Conservation (phyloP, 2,113 vertebrate genomes). For the Echinops telfairi region DNA sequence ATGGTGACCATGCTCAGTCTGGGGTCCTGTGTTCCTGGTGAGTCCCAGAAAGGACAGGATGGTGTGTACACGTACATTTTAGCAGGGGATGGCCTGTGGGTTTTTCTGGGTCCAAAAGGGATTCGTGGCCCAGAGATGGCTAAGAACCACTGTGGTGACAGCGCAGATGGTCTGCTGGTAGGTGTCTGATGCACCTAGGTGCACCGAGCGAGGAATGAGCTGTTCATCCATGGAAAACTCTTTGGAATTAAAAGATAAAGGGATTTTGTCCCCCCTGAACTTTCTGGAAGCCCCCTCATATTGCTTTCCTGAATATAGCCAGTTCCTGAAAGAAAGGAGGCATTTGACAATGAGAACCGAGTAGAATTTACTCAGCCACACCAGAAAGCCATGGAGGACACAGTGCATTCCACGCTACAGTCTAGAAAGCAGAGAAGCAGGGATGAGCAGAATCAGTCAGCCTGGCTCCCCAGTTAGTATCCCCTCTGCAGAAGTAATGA, state of each 20-base stretch:
- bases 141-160: neutral
- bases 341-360: neutral
- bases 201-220: neutral
- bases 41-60: neutral
- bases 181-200: neutral
- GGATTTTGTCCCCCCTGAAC: too few species aligned
- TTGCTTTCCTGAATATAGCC: neutral
- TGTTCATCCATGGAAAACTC: neutral
- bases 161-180: neutral
- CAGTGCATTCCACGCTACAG: neutral
- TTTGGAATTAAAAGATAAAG: too few species aligned
- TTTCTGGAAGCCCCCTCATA: too few species aligned
- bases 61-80: too few species aligned
- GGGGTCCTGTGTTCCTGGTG: neutral
- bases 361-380: constrained; percentile 10
- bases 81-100: neutral
- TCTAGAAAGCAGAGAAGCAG: constrained; percentile 21
- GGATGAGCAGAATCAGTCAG: constrained; percentile 41
- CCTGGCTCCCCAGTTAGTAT: constrained; percentile 10
- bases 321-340: neutral
- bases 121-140: neutral
- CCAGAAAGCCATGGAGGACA: neutral
- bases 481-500: neutral
- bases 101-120: neutral
- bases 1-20: neutral